Evolutionary conservation across 2,888 invertebrate species (phyloP).

Genomic region (Drosophila atroscutellata): DNA sequence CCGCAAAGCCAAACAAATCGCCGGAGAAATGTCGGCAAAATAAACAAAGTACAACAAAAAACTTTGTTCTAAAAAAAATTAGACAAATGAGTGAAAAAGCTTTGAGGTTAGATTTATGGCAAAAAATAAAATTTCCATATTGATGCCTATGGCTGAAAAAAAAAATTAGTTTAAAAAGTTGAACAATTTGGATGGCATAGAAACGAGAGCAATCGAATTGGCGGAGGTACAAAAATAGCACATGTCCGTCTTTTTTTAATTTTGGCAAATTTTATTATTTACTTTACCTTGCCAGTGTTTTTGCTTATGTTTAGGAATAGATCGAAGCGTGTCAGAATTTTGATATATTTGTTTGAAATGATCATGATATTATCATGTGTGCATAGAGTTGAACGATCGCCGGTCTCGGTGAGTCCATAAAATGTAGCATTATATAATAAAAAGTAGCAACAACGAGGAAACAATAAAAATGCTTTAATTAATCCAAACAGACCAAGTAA

Average conservation of each 20-base stretch:
- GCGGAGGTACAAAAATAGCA: conserved; percentile 59
- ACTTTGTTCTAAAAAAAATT: conserved; percentile 43
- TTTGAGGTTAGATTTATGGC: conserved; percentile 76
- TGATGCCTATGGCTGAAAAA: conserved; percentile 22
- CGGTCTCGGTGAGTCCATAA: conserved; percentile 48
- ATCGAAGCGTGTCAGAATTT: conserved; percentile 77
- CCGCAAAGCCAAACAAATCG: conserved; percentile 63
- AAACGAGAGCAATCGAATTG: conserved; percentile 62
- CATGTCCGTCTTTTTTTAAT: conserved; percentile 55
- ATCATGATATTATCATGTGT: conserved; percentile 48
- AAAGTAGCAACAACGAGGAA: conserved; percentile 62
- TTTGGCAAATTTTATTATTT: conserved; percentile 60
- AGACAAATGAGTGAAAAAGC: conserved; percentile 79
- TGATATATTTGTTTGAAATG: conserved; percentile 66
- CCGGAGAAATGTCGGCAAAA: conserved; percentile 61
- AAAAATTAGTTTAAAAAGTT: conserved; percentile 13
- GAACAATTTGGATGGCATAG: conserved; percentile 49
- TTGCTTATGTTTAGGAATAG: conserved; percentile 45
- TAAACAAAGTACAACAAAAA: conserved; percentile 62
- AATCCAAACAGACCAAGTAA: conserved; percentile 36
- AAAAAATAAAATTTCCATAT: conserved; percentile 70
- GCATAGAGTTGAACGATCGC: conserved; percentile 65
- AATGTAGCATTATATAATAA: conserved; percentile 68
- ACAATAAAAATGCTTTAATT: conserved; percentile 71
- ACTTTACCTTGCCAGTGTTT: conserved; percentile 48